Conservation (phyloP, 1,140 invertebrate species). For the Manduca sexta region DNA sequence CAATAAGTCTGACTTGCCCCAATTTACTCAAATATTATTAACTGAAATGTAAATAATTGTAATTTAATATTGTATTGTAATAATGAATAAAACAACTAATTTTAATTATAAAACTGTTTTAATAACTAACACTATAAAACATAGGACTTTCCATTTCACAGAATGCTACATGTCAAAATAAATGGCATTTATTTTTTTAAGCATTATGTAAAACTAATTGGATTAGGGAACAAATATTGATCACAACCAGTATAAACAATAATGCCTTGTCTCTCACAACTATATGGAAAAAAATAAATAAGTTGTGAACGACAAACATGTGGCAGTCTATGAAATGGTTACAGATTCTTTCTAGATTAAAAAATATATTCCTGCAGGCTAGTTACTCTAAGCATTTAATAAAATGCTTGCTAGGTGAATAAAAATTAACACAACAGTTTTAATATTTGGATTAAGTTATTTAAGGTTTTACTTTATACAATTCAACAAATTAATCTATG, state of each 20-base stretch:
- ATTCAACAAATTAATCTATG: no score
- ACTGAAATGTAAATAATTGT: no score
- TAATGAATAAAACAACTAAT: slow-evolving; percentile 10
- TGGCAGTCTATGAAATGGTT: slow-evolving; percentile 18
- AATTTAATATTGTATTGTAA: neutral
- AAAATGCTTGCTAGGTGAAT: no score
- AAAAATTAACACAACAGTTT: no score
- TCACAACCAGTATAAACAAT: slow-evolving; percentile 16
- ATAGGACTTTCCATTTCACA: slow-evolving; percentile 7
- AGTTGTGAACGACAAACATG: slow-evolving; percentile 20
- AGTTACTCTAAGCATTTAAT: no score
- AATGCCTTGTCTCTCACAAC: slow-evolving; percentile 22
- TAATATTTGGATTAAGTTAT: no score
- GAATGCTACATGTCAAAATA: slow-evolving; percentile 14
- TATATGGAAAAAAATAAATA: slow-evolving; percentile 61
- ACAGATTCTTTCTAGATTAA: no score
- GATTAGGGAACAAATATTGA: slow-evolving; percentile 43
- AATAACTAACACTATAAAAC: slow-evolving; percentile 16
- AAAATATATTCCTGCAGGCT: no score
- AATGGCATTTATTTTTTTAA: slow-evolving; percentile 5
- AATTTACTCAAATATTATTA: no score
- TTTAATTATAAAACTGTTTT: slow-evolving; percentile 18
- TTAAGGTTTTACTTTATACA: no score
- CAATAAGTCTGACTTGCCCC: no score
- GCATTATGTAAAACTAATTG: slow-evolving; percentile 14